These are phyloP conservation scores for Lagopus muta DNA, from an alignment of 2,113 vertebrate genomes.

Conservation along the genomic window DNA sequence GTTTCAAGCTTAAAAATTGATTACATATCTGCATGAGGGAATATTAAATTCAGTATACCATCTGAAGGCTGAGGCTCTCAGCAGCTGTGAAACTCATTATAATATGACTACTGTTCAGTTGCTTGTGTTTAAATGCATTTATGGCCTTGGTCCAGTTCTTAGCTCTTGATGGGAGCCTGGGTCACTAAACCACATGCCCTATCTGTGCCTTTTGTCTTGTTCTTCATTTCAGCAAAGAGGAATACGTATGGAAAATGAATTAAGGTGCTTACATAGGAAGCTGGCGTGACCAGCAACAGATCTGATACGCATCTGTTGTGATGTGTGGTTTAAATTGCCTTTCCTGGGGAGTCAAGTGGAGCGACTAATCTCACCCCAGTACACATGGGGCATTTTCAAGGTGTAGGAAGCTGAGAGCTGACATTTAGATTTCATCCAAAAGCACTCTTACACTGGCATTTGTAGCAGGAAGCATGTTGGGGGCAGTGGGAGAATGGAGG, in stretches of 20 bases:
- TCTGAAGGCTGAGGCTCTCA: neutral
- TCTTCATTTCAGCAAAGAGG: neutral
- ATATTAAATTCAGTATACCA: neutral
- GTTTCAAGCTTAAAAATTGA: neutral
- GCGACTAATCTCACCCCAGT: neutral
- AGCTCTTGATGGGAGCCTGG: neutral
- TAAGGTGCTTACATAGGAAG: fast-evolving
- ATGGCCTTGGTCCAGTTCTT: neutral
- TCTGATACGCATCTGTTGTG: neutral
- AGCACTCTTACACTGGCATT: neutral
- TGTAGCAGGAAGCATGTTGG: fast-evolving
- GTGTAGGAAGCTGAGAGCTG: neutral
- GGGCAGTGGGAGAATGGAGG: neutral
- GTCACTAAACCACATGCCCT: neutral
- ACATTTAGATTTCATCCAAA: neutral
- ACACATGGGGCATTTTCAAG: fast-evolving
- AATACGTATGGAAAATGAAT: neutral
- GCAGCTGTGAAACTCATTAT: neutral
- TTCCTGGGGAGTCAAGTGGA: neutral
- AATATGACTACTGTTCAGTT: neutral
- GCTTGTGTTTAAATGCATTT: neutral
- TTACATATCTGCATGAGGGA: neutral
- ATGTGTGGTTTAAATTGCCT: neutral
- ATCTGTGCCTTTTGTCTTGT: neutral
- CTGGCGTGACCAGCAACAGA: neutral